Evolutionary conservation across 2,797 vertebrate genomes (phyloP), one percentile per base, ranked within the genome.

Genomic region (Strix occidentalis): DNA sequence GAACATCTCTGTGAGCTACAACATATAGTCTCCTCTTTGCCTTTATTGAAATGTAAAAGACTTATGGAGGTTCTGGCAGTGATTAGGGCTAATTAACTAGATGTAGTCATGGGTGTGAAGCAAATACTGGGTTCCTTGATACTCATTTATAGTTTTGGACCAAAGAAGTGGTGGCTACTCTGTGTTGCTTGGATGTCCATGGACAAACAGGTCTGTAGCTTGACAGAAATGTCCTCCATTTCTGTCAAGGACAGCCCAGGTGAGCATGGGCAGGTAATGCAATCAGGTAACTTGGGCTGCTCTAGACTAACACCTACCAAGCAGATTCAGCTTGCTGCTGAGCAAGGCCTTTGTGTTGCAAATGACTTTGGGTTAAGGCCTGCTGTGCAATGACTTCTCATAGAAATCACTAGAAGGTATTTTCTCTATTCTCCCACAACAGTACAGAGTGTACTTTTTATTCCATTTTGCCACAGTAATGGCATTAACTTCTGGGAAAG

Each of bases 401-500:
- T 17, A 74, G 51, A 74, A 89, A 83, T 74, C 70, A 50, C 90
- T 50, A 12, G 45, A 84, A 74, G 74, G 48, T 57, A 68, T 93
- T 95, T 91, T 82, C 45, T 92, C 46, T 66, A 4, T 50, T 92
- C 78, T 89, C 31, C 57, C 75, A 70, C 71, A 92, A 33, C 29
- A 33, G 68, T 35, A 69, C 37, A 63, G 76, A 43, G 35, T 21
- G 71, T 41, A 31, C 57, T 75, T 92, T 45, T 89, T 26, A 80
- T 83, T 92, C 48, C 54, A 29, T 87, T 92, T 90, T 78, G 48
- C 88, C 78, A 68, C 48, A 72, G 46, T 78, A 95, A 81, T 84
- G 90, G 93, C 79, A 94, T 58, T 78, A 95, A 69, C 89, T 91
- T 71, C 92, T 94, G 93, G 60, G 53, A 71, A 76, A 89, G 75